Base-by-base conservation (phyloP, 2,113 vertebrate genomes). In the Limnothrissa miodon region DNA sequence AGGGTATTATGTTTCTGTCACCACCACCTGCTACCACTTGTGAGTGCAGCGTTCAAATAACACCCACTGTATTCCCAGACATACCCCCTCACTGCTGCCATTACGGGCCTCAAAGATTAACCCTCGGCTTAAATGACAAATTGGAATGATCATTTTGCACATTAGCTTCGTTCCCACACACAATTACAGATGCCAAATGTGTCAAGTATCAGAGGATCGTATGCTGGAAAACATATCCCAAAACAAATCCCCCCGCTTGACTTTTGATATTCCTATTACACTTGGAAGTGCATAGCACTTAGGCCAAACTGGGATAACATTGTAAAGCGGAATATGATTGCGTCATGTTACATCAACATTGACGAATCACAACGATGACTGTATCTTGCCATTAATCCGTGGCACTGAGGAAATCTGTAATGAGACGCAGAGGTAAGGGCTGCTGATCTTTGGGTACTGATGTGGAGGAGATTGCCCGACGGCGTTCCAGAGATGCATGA, bases 1-100 rank as follows among this genome's bases (percentile, higher is more conserved):
- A 70, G 39, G 59, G 21, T 87, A 59, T 42, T 79, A 80, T 80
- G 81, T 79, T 74, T 86, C 66, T 78, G 70, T 83, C 89, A 48
- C 48, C 59, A 46, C 83, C 80, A 80, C 87, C 86, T 86, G 62
- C 62, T 29, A 70, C 62, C 62, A 70, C 62, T 70, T 70, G 25
- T 70, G 62, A 70, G 62, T 29, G 11, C 2, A 29, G 29, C 62
- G 25, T 70, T 70, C 62, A 70, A 33, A 70, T 15, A 70, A 70
- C 29, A 70, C 62, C 62, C 62, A 70, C 62, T 70, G 62, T 70
- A 70, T 33, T 70, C 62, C 62, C 10, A 33, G 62, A 70, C 45
- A 46, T 21, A 13, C 62, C 62, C 62, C n/a, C 13, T n/a, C 8
- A 1, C 25, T 70, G 9, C 3, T 33, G 25, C n/a, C 62, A 70